Base-by-base conservation (phyloP, 2,888 invertebrate genomes). In the Acanthoscelides obtectus region DNA sequence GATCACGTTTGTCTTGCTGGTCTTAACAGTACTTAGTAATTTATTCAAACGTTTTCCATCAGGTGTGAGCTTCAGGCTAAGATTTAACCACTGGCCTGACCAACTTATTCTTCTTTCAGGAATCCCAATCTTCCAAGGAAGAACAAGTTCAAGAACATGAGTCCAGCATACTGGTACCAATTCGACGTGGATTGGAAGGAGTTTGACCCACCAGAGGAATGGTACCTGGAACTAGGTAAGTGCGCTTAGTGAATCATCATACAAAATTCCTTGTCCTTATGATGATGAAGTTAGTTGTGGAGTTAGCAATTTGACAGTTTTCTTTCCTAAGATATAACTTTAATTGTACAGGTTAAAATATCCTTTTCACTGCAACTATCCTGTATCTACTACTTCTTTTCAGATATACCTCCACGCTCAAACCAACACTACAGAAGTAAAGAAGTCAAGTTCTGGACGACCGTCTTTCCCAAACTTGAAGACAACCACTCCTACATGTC, bases 401-500 rank as follows among this genome's bases (percentile, higher is more conserved):
- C 87, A 94, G 96, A 92, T 72, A 91, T 93, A 76, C 94, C 95
- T 2, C 94, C 95, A 0, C 88, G 88, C 65, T 88, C 92, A 65
- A 90, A 91, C 72, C 89, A 90, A 74, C 90, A 92, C 77, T 97
- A 96, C 85, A 89, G 96, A 65, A 88, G 91, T 5, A 90, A 91
- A 75, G 92, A 93, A 80, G 91, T 95, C 81, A 90, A 90, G 67
- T 95, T 94, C 81, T 97, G 97, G 97, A 91, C 94, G 77, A 91
- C 94, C 71, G 89, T 90, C 65, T 88, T 97, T 68, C 96, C 96
- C 0, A 90, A 91, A 76, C 89, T 93, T 77, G 87, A 92, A 80
- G 72, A 77, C 67, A 90, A 76, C 68, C 21, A 71, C 22, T 70
- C 73, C n/a, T 67, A 22, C 22, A 20, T 22, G 20, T 21, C 66